Base-by-base conservation (phyloP, 2,888 invertebrate genomes). In the Perithous albicinctus region DNA sequence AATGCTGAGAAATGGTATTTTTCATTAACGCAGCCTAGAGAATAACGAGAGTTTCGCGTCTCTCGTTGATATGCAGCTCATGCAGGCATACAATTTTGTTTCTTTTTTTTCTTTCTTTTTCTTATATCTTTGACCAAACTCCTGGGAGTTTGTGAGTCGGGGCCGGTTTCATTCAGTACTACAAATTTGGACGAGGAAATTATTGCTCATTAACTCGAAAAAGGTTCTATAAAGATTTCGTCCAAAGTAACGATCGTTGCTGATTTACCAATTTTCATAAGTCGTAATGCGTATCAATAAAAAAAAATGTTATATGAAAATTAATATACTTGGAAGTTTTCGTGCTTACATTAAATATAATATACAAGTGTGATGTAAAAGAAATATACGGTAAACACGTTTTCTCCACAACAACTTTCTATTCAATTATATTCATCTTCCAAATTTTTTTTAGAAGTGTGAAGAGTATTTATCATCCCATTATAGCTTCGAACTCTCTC, bases 1-100 rank as follows among this genome's bases (percentile, higher is more conserved):
- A 87, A 87, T 86, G 85, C 66, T 83, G 82, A 87, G 84, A 88
- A 86, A 87, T 86, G 18, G 78, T 82, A 83, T 80, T 73, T 59
- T 59, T 79, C 80, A 67, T 83, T 78, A 79, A 86, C 84, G 84
- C 80, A 80, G 80, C 81, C 79, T 78, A 76, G 7, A 29, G 18
- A 35, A 12, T 63, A 26, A 6, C 61, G 63, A 54, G 56, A 29
- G 59, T 48, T 75, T 35, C n/a, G n/a, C n/a, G 8, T 75, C 32
- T 75, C 75, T 72, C 38, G 59, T 73, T 69, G 83, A 74, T 70
- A 74, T 43, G 70, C 80, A 80, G 70, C 69, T 80, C 83, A 80
- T 67, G 61, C 80, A 74, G 66, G 64, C 77, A 63, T 32, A 78
- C 70, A 48, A 61, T 75, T n/a, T n/a, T 64, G 56, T 64, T 75